Percentiles rank a stretch among this genome's conserved stretches.
Conservation (phyloP, 2,888 invertebrate genomes). For the Thymelicus sylvestris region DNA sequence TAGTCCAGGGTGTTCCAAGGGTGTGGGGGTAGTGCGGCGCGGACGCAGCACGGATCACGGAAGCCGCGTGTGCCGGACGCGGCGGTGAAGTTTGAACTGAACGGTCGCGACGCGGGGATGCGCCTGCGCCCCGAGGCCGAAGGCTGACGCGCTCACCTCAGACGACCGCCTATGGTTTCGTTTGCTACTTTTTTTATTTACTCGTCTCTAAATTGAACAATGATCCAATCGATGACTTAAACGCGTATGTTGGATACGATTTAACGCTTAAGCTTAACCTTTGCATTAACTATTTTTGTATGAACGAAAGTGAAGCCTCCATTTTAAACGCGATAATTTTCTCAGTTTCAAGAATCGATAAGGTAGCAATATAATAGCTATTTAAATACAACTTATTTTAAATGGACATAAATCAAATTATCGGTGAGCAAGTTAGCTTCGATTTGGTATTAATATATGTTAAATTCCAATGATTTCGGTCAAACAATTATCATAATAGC, state of each 20-base stretch:
- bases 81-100: constrained; percentile 80
- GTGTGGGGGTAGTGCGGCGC: background rate
- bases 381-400: background rate
- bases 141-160: constrained; percentile 59
- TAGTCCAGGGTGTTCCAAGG: constrained; percentile 44
- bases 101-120: constrained; percentile 55
- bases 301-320: background rate
- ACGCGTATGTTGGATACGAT: constrained; percentile 11
- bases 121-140: constrained; percentile 58
- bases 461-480: constrained; percentile 7
- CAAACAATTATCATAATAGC: constrained; percentile 4
- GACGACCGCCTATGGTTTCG: constrained; percentile 49
- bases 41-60: constrained; percentile 51
- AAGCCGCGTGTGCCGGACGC: constrained; percentile 81
- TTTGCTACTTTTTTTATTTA: constrained; percentile 55
- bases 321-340: background rate
- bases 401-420: background rate
- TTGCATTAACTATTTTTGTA: background rate
- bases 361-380: background rate
- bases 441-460: background rate
- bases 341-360: background rate
- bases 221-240: constrained; percentile 58
- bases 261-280: background rate
- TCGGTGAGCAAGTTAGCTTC: background rate
- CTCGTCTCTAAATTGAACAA: constrained; percentile 57